Evolutionary conservation across 2,888 invertebrate species (phyloP).

Genomic region (Ophion ventricosus): DNA sequence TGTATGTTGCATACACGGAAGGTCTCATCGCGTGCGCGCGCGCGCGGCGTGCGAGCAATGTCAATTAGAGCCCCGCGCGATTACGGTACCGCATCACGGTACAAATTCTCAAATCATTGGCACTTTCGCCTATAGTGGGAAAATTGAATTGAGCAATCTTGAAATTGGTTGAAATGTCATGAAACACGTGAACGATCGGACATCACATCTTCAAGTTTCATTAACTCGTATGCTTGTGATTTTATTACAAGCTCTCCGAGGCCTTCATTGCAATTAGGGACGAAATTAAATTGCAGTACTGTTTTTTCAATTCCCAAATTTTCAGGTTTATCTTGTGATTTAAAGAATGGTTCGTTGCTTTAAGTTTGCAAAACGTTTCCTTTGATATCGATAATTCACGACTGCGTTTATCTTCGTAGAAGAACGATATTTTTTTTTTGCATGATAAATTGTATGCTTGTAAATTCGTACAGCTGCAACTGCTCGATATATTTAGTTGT

Average conservation of each 20-base stretch:
- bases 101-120: conserved; percentile 38
- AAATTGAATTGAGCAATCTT: conserved; percentile 49
- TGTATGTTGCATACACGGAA: conserved; percentile 50
- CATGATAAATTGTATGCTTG: not conserved
- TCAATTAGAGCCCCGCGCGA: conserved; percentile 53
- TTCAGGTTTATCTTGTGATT: not conserved
- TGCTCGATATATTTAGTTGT: not conserved
- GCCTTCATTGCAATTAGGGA: not conserved
- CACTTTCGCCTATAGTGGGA: conserved; percentile 14
- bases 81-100: conserved; percentile 47
- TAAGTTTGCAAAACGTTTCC: not conserved
- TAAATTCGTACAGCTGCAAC: not conserved
- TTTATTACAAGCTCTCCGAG: not conserved
- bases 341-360: not conserved
- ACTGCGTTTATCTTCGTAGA: too few species aligned
- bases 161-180: conserved; percentile 15
- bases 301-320: not conserved
- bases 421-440: too few species aligned
- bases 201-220: not conserved
- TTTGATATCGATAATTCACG: too few species aligned
- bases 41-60: conserved; percentile 45
- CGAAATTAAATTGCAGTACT: not conserved
- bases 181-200: conserved; percentile 23
- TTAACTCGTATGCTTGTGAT: not conserved
- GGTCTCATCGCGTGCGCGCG: conserved; percentile 54